Conservation (phyloP, 2,888 invertebrate genomes). For the Cryptocephalus primarius region DNA sequence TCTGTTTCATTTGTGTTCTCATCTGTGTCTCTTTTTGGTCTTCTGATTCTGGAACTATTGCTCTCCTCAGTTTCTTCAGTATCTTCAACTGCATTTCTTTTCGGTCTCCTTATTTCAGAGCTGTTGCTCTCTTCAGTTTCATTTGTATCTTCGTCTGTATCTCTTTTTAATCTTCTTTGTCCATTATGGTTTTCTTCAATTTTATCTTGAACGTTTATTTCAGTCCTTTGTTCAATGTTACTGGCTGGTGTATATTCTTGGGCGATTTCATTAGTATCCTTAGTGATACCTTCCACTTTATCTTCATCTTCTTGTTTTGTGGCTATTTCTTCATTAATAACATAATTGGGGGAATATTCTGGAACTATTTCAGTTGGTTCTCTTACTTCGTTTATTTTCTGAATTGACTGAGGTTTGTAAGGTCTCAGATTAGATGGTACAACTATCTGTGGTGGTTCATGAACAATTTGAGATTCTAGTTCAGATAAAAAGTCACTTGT, state of each 20-base stretch:
- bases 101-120: background rate
- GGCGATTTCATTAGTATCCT: too few species aligned
- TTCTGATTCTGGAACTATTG: background rate
- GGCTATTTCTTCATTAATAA: too few species aligned
- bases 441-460: background rate
- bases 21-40: conserved; percentile 1
- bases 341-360: too few species aligned
- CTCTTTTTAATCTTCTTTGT: conserved; percentile 16
- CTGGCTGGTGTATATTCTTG: too few species aligned
- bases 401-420: background rate
- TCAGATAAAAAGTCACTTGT: conserved; percentile 22
- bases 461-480: conserved; percentile 31
- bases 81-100: too few species aligned
- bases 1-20: background rate
- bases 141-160: background rate
- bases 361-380: too few species aligned
- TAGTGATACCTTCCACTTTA: too few species aligned
- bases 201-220: background rate
- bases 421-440: background rate
- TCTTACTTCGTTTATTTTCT: too few species aligned
- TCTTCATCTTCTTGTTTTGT: too few species aligned
- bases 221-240: background rate
- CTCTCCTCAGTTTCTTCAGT: too few species aligned
- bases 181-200: conserved; percentile 3
- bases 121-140: conserved; percentile 1